These are phyloP conservation scores for Enteromius mattozi DNA, from an alignment of 2,797 vertebrate species.

Conservation along the genomic window DNA sequence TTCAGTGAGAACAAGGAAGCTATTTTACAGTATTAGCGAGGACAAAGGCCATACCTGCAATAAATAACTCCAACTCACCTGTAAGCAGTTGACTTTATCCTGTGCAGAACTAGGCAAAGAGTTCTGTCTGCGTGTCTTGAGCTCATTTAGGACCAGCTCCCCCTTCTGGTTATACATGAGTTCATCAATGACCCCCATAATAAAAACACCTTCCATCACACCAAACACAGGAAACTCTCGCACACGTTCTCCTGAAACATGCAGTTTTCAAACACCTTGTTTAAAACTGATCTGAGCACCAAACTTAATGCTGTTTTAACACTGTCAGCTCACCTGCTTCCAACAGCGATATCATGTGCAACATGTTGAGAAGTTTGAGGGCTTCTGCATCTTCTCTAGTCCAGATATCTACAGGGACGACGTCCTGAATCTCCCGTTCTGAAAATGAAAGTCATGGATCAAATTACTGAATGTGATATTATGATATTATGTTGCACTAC, in stretches of 20 bases:
- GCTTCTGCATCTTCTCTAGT: slow-evolving; percentile 63
- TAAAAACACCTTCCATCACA: slow-evolving; percentile 73
- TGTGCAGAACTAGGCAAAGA: slow-evolving; percentile 65
- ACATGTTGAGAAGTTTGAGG: slow-evolving; percentile 59
- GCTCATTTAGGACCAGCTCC: slow-evolving; percentile 71
- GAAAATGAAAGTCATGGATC: background rate
- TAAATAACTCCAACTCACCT: slow-evolving; percentile 60
- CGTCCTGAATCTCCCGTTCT: slow-evolving; percentile 78
- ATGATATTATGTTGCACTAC: background rate
- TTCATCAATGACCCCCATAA: slow-evolving; percentile 77
- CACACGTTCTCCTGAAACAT: slow-evolving; percentile 66
- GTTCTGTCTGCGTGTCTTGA: slow-evolving; percentile 67
- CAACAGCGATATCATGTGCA: slow-evolving; percentile 58
- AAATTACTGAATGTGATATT: background rate
- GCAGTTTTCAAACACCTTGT: background rate
- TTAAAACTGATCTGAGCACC: background rate
- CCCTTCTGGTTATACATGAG: slow-evolving; percentile 74
- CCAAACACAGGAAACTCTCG: slow-evolving; percentile 80
- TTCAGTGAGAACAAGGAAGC: background rate
- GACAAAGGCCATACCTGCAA: background rate
- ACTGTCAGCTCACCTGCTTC: slow-evolving; percentile 57
- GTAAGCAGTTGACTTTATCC: slow-evolving; percentile 72
- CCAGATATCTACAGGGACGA: slow-evolving; percentile 65
- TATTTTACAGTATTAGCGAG: background rate
- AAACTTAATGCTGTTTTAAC: background rate